phyloP scores from a whole-genome alignment of 2,797 vertebrate genomes.

The Sebastes dallii region DNA sequence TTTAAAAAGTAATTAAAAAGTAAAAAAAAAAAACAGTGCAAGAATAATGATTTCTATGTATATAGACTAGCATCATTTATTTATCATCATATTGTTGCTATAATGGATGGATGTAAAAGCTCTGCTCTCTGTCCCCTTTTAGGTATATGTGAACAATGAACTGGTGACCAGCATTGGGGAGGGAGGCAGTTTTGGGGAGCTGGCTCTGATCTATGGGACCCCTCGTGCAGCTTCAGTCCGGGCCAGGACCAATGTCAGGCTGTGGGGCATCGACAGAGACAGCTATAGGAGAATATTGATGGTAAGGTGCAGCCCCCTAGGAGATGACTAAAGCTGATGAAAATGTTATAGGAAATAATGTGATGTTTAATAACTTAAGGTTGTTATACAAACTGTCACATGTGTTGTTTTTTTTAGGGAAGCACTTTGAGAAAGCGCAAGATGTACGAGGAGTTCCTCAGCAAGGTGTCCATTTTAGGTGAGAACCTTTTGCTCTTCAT shows the following conservation, averaged over 20 bases:
- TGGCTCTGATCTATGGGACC: conserved; percentile 92
- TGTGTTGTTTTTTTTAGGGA: conserved; percentile 73
- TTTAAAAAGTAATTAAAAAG: not conserved
- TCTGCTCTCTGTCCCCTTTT: not conserved
- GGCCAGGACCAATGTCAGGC: conserved; percentile 89
- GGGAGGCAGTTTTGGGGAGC: conserved; percentile 91
- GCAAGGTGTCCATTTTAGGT: conserved; percentile 96
- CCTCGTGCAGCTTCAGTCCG: conserved; percentile 90
- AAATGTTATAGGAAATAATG: not conserved
- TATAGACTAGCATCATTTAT: not conserved
- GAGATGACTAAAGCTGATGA: no score
- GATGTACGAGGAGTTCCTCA: conserved; percentile 95
- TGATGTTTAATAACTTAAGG: not conserved
- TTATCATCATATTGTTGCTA: not conserved
- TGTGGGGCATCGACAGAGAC: conserved; percentile 93
- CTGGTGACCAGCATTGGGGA: conserved; percentile 92
- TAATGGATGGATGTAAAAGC: not conserved
- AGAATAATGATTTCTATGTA: not conserved
- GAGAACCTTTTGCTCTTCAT: conserved; percentile 50
- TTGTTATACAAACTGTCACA: not conserved
- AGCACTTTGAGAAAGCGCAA: conserved; percentile 93
- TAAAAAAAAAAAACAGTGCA: not conserved
- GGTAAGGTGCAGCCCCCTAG: conserved; percentile 67
- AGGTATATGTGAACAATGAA: conserved; percentile 91
- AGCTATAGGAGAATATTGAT: conserved; percentile 93